Conservation (phyloP, 2,888 invertebrate genomes). For the Steinernema scapterisci region DNA sequence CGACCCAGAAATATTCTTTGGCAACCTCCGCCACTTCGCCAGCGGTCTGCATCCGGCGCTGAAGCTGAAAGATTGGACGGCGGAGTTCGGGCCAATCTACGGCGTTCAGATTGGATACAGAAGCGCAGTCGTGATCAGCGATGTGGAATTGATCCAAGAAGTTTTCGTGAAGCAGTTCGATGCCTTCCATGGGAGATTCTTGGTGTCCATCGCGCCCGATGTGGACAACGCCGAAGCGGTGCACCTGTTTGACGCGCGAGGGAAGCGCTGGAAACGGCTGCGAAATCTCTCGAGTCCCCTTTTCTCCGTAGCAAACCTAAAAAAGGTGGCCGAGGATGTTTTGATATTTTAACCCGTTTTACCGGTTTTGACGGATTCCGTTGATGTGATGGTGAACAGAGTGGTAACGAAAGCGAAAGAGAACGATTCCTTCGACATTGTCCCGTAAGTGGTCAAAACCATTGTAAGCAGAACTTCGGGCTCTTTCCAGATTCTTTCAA, state of each 20-base stretch:
- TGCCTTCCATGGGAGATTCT: conserved; percentile 31
- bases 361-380: conserved; percentile 69
- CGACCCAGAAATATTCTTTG: no score
- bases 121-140: conserved; percentile 67
- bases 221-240: conserved; percentile 49
- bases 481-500: conserved; percentile 66
- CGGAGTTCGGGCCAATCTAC: conserved; percentile 45
- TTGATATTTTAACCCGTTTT: conserved; percentile 36
- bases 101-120: conserved; percentile 41
- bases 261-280: conserved; percentile 72
- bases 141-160: conserved; percentile 67
- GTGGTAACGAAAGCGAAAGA: conserved; percentile 63
- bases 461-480: background rate
- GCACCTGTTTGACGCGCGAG: conserved; percentile 69
- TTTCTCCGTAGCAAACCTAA: conserved; percentile 71
- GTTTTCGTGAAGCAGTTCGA: conserved; percentile 69
- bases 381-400: conserved; percentile 68
- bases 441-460: conserved; percentile 60
- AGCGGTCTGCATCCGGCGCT: conserved; percentile 3
- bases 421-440: conserved; percentile 68
- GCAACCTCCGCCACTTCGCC: no score
- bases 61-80: conserved; percentile 52
- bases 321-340: conserved; percentile 68
- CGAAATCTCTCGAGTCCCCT: conserved; percentile 70
- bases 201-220: conserved; percentile 47